Conservation (phyloP, 2,888 invertebrate genomes). For the Ommatoiulus sabulosus region DNA sequence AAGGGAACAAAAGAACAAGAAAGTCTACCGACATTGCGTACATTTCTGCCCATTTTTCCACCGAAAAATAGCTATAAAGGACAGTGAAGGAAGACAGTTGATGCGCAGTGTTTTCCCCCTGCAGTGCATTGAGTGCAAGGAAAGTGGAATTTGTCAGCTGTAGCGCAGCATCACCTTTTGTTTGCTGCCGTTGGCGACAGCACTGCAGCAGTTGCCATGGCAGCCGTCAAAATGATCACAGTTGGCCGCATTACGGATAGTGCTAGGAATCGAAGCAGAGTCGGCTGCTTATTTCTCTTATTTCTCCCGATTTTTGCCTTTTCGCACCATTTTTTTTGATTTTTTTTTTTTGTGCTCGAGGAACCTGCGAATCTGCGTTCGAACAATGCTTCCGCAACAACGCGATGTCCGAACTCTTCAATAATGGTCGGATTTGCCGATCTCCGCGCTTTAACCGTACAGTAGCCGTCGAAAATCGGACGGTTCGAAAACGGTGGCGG, state of each 20-base stretch:
- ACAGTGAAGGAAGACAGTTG: too few relatives aligned
- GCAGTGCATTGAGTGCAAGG: too few relatives aligned
- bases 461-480: too few relatives aligned
- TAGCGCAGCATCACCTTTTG: slow-evolving; percentile 1
- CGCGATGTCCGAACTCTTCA: neutral
- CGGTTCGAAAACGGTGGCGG: too few relatives aligned
- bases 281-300: neutral
- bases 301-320: neutral
- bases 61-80: too few relatives aligned
- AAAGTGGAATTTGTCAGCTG: neutral
- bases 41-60: too few relatives aligned
- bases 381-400: neutral
- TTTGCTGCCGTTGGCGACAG: slow-evolving; percentile 51
- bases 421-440: neutral
- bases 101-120: too few relatives aligned
- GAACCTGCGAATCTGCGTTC: neutral
- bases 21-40: too few relatives aligned
- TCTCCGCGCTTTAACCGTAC: neutral
- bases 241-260: neutral
- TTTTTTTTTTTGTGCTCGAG: neutral
- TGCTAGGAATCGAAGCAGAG: neutral
- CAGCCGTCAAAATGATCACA: slow-evolving; percentile 4
- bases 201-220: slow-evolving; percentile 53
- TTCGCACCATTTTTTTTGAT: neutral
- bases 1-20: too few relatives aligned